Evolutionary conservation across 2,797 vertebrate genomes (phyloP), one percentile per base, ranked within the genome.

Genomic region (Artibeus lituratus): DNA sequence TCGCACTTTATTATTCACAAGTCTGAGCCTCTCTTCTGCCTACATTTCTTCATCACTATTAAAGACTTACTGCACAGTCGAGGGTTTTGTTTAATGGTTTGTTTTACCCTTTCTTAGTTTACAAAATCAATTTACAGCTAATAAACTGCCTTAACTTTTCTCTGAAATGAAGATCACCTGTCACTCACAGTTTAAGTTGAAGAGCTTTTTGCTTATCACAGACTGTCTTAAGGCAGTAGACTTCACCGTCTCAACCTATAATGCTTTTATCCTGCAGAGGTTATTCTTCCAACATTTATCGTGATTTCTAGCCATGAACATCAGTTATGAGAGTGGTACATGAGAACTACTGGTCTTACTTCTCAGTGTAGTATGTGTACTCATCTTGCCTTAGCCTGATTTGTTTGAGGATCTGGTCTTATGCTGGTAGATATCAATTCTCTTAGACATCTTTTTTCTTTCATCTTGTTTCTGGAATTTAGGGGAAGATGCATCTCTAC

Each of bases 401-500:
- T 72, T 90, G 22, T 82, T 85, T 91, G 53, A 94, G 72, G 47
- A 42, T 81, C 49, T 96, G 67, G 11, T 89, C 37, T 84, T 81
- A 1, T 53, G 70, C 69, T 89, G 12, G 37, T 87, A 72, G 80
- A 73, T 74, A 62, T 0, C 53, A 32, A 26, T 90, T 96, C 92
- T 94, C 88, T 97, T 93, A 95, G 82, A 81, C 29, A 24, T 84
- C 53, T 94, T 96, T 96, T 95, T 96, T 14, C 0, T 95, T 42
- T 42, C 39, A 7, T 42, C 39, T 42, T 42, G 39, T 42, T 42
- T 42, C 39, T 96, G 47, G 51, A 80, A 65, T 93, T 77, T 98
- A 99, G 99, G 99, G 86, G 99, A 99, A 98, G 99, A 99, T 44
- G 99, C 99, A 4, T 99, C 99, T 59, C 98, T 99, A 97, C 99